These are phyloP conservation scores for Molossus molossus DNA, from an alignment of 2,797 vertebrate genomes.

Conservation along the genomic window DNA sequence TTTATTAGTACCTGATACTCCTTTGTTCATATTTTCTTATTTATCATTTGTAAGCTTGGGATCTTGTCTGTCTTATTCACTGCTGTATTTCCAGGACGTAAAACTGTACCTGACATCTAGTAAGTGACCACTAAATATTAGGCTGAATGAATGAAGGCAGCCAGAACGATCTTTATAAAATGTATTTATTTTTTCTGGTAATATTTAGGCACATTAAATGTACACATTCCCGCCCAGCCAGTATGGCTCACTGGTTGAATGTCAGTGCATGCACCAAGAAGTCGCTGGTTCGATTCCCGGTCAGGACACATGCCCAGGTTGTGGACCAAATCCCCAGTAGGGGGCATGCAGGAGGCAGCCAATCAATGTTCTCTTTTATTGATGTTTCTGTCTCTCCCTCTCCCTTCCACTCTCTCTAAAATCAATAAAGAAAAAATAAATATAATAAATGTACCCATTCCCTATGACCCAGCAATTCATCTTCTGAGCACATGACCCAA, in stretches of 20 bases:
- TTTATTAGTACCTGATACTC: neutral
- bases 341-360: too few relatives aligned
- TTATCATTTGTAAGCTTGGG: neutral
- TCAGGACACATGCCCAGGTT: too few relatives aligned
- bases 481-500: neutral
- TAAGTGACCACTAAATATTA: neutral
- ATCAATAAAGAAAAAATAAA: too few relatives aligned
- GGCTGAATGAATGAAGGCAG: neutral
- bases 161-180: slow-evolving; percentile 20
- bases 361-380: too few relatives aligned
- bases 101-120: neutral
- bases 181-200: neutral
- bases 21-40: neutral
- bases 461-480: neutral
- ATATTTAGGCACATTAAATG: neutral
- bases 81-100: neutral
- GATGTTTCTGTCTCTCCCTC: too few relatives aligned
- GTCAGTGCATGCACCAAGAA: too few relatives aligned
- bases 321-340: too few relatives aligned
- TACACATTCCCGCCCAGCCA: neutral
- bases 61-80: neutral
- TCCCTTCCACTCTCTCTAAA: too few relatives aligned
- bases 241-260: too few relatives aligned
- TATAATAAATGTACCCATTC: neutral
- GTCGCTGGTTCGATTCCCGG: too few relatives aligned